phyloP scores from a whole-genome alignment of 53 echinoderm and acorn worm genomes.

The Paracentrotus lividus region DNA sequence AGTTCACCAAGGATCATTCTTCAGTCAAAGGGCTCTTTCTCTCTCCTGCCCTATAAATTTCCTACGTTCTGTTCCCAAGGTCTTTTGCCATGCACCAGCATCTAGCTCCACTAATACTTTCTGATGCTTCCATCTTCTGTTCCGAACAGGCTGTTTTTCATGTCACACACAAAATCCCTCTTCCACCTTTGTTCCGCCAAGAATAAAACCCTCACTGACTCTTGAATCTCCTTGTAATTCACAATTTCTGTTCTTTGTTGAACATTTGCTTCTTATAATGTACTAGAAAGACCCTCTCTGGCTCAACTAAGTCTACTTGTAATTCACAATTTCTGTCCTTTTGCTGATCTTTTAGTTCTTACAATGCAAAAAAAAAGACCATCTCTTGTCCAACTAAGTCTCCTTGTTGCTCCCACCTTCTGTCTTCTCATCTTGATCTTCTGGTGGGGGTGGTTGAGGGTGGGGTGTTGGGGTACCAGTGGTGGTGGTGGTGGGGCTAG shows the following conservation, averaged over 20 bases:
- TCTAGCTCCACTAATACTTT: no score
- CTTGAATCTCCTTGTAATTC: neutral
- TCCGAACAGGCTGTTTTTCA: neutral
- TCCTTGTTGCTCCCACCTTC: slow-evolving; percentile 80
- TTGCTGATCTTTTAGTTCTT: no score
- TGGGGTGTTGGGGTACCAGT: neutral
- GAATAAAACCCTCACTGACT: no score
- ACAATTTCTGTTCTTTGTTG: neutral
- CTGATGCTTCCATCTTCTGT: no score
- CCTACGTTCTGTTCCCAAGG: no score
- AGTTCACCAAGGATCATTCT: no score
- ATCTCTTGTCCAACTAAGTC: neutral
- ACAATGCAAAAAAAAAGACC: neutral
- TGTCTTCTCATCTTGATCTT: slow-evolving; percentile 59
- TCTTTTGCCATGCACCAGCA: neutral
- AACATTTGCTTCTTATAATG: neutral
- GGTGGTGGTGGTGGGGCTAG: slow-evolving; percentile 54
- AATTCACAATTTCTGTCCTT: neutral
- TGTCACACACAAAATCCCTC: neutral
- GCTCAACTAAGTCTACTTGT: neutral
- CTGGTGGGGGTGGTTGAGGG: slow-evolving; percentile 20
- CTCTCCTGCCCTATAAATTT: no score
- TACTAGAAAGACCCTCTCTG: neutral
- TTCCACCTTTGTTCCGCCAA: neutral
- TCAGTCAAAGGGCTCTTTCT: no score